Evolutionary conservation across 1,140 invertebrate genomes (phyloP).

Genomic region (Papilio polyxenes): DNA sequence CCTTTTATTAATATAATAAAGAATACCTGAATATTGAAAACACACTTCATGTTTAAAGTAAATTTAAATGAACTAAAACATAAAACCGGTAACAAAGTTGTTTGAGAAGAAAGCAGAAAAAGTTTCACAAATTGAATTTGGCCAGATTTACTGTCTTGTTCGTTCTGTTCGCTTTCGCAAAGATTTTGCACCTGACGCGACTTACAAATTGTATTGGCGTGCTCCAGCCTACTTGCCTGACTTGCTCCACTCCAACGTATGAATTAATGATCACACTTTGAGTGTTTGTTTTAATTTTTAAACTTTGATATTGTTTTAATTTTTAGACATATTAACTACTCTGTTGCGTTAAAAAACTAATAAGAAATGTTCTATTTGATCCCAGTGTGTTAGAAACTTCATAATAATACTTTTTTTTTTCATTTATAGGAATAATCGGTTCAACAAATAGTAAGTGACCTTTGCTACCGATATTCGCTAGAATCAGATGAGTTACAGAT

Average conservation of each 20-base stretch:
- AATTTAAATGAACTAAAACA: conserved; percentile 39
- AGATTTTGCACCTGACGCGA: conserved; percentile 74
- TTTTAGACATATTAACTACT: background rate
- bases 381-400: too few relatives aligned
- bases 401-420: too few relatives aligned
- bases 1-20: background rate
- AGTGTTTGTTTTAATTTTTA: background rate
- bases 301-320: background rate
- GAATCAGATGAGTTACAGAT: too few relatives aligned
- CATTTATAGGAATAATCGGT: too few relatives aligned
- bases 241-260: conserved; percentile 39
- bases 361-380: too few relatives aligned
- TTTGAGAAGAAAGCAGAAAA: conserved; percentile 36
- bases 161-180: conserved; percentile 46
- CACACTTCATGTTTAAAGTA: conserved; percentile 3
- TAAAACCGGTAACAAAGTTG: conserved; percentile 40
- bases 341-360: too few relatives aligned
- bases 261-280: conserved; percentile 49
- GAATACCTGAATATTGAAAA: background rate
- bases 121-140: conserved; percentile 65
- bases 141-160: conserved; percentile 67
- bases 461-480: too few relatives aligned
- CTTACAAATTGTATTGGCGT: conserved; percentile 66
- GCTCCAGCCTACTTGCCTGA: conserved; percentile 41
- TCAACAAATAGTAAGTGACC: too few relatives aligned